These are phyloP conservation scores for Charanyca ferruginea DNA, from an alignment of 2,888 invertebrate species.

Conservation along the genomic window DNA sequence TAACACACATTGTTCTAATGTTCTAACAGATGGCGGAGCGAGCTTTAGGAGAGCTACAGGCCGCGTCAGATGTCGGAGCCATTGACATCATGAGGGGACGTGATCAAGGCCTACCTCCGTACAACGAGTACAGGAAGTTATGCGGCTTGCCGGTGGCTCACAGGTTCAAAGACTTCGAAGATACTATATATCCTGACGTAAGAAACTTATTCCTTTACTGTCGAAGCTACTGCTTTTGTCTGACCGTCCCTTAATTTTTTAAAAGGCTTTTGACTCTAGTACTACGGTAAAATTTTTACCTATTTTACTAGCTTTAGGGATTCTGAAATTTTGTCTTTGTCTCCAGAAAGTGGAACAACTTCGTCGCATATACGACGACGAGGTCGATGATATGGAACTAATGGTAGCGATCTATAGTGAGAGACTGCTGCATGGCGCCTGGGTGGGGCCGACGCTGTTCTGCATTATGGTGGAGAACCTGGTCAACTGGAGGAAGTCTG, in stretches of 20 bases:
- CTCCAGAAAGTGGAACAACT: conserved; percentile 69
- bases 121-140: conserved; percentile 95
- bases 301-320: no score
- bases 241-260: no score
- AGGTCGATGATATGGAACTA: conserved; percentile 70
- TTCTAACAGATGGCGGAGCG: conserved; percentile 68
- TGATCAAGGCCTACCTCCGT: conserved; percentile 95
- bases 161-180: conserved; percentile 93
- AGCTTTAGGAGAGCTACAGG: conserved; percentile 61
- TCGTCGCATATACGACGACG: conserved; percentile 66
- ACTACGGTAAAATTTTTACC: no score
- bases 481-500: conserved; percentile 69
- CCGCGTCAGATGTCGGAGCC: conserved; percentile 70
- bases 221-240: no score
- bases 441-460: conserved; percentile 68
- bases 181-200: conserved; percentile 90
- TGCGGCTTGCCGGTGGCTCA: conserved; percentile 94
- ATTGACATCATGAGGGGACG: conserved; percentile 88
- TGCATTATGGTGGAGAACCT: conserved; percentile 71
- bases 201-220: no score
- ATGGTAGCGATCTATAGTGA: conserved; percentile 72
- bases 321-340: no score
- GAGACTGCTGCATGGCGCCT: conserved; percentile 60
- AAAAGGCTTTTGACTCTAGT: background rate
- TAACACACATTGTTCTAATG: background rate